These are phyloP conservation scores for Hypselothyrea guttata DNA, from an alignment of 2,888 invertebrate genomes.

Conservation along the genomic window DNA sequence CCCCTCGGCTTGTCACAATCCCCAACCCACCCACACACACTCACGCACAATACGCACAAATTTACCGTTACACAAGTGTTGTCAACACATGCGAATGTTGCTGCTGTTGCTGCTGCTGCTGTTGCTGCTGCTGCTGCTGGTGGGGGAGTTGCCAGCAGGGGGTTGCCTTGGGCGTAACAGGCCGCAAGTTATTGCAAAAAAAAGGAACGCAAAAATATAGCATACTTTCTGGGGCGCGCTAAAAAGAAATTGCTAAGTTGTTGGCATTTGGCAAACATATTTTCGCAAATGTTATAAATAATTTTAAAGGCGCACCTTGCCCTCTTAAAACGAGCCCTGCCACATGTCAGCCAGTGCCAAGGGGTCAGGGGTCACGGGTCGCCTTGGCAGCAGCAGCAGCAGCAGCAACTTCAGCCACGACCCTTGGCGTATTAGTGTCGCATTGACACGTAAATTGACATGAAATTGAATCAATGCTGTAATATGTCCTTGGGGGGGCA, in stretches of 20 bases:
- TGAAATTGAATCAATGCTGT: conserved; percentile 83
- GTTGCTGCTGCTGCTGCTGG: too few relatives aligned
- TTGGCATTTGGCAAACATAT: conserved; percentile 68
- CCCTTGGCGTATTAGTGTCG: conserved; percentile 79
- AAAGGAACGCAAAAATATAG: conserved; percentile 31
- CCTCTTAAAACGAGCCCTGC: conserved; percentile 11
- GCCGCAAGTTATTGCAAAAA: conserved; percentile 71
- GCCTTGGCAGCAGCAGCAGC: conserved; percentile 25
- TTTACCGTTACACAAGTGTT: conserved; percentile 75
- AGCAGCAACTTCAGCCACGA: conserved; percentile 47
- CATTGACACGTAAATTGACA: conserved; percentile 83
- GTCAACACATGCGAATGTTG: conserved; percentile 68
- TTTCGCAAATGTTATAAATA: conserved; percentile 77
- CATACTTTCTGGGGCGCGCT: conserved; percentile 47
- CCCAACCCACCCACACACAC: conserved; percentile 1
- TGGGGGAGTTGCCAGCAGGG: neutral
- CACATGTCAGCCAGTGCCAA: conserved; percentile 19
- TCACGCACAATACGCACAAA: conserved; percentile 72
- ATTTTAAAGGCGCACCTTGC: conserved; percentile 74
- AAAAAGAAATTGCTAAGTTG: conserved; percentile 52
- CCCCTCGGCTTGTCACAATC: neutral
- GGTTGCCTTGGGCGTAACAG: conserved; percentile 54
- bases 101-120: conserved; percentile 32
- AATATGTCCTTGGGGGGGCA: conserved; percentile 81
- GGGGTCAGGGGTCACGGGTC: conserved; percentile 52